Percentiles rank a stretch among this genome's conserved stretches.
These are phyloP conservation scores for Tenodera sinensis DNA, from an alignment of 2,888 invertebrate genomes.

Conservation along the genomic window DNA sequence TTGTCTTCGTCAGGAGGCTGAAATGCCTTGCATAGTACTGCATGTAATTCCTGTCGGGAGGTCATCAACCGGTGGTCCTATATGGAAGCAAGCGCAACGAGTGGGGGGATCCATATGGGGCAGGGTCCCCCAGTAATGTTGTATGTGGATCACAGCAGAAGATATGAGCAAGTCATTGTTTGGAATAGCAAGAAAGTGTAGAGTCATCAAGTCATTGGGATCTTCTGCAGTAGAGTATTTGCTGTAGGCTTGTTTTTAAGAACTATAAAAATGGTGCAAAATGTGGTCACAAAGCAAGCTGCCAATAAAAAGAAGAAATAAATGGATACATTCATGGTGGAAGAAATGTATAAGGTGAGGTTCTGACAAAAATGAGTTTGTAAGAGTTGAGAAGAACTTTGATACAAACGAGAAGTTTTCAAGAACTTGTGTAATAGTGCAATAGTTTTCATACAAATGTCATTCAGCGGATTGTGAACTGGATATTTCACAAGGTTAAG, in stretches of 20 bases:
- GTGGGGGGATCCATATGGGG: constrained; percentile 24
- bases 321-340: neutral
- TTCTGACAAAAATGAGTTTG: neutral
- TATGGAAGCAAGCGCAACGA: constrained; percentile 31
- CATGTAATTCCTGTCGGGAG: neutral
- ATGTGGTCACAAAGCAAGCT: neutral
- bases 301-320: neutral
- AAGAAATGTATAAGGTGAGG: neutral
- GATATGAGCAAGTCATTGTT: neutral
- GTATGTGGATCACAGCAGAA: neutral
- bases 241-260: neutral
- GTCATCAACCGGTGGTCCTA: neutral
- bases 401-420: neutral
- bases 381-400: neutral
- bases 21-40: neutral
- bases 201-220: neutral
- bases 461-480: neutral
- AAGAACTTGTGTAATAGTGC: neutral
- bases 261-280: neutral
- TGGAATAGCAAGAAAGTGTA: neutral
- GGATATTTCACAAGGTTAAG: neutral
- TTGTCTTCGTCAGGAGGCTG: neutral
- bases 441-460: neutral
- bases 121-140: neutral
- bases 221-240: neutral